Conservation (phyloP, 2,113 vertebrate genomes). For the Ailuropoda melanoleuca region DNA sequence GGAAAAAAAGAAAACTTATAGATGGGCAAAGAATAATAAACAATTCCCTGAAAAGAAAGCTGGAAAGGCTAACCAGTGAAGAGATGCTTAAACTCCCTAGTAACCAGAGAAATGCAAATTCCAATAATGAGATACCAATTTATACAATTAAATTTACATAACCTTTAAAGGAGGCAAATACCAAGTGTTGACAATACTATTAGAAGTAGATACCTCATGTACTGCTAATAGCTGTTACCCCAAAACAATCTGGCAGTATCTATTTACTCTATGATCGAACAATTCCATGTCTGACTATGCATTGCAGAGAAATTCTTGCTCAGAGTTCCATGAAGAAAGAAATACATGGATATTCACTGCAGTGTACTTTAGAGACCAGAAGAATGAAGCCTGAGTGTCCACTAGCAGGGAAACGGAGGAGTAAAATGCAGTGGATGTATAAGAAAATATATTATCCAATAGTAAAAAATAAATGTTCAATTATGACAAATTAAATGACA, state of each 20-base stretch:
- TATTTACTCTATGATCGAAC: neutral
- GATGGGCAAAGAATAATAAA: neutral
- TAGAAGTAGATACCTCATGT: neutral
- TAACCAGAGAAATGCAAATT: neutral
- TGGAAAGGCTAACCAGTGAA: neutral
- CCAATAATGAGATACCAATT: neutral
- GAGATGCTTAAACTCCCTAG: neutral
- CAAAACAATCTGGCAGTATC: neutral
- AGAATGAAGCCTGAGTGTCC: neutral
- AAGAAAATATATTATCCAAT: neutral
- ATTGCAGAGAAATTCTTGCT: neutral
- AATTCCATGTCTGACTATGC: neutral
- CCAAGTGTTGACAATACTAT: neutral
- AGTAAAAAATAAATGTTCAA: conserved; percentile 16
- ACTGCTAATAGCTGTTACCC: neutral
- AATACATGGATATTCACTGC: neutral
- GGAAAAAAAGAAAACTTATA: neutral
- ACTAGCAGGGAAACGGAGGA: neutral
- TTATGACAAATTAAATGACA: neutral
- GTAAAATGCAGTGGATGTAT: neutral
- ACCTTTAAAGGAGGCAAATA: neutral
- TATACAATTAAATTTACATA: neutral
- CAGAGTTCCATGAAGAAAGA: neutral
- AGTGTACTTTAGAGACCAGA: neutral
- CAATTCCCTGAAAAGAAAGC: neutral